Evolutionary conservation across 37 sponge, comb jelly and placozoan species (phyloP), one percentile per base, ranked within the genome.

Genomic region (Bolinopsis microptera): DNA sequence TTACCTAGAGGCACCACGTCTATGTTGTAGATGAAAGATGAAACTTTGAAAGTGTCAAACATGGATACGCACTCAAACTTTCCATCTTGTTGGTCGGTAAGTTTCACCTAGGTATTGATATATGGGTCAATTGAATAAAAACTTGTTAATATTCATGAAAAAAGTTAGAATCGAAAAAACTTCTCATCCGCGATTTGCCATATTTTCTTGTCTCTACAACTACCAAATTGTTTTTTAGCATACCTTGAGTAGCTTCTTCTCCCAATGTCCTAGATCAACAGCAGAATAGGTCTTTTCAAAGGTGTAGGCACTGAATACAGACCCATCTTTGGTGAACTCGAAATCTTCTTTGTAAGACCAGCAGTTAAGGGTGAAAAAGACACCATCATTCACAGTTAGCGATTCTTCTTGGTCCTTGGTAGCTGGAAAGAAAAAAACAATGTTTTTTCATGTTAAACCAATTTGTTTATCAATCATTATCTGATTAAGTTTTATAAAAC

Each of bases 261-360:
- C 61, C 61, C 61, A 48, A 13, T 48, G 9, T 48, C 61, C 61
- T 18, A 18, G 9, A 18, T 48, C 13, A 5, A 18, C 9, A 18
- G 9, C 61, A n/a, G n/a, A n/a, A n/a, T n/a, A n/a, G 13, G 9
- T 13, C 13, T 48, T 13, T 13, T 48, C 61, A 48, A 48, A 13
- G 13, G 61, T 48, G 61, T 48, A 48, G 61, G 61, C 61, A 13
- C 13, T 48, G 61, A 48, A 48, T 18, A 13, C 61, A 48, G 13
- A 5, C 13, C 13, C 61, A 48, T 13, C 61, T 5, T 48, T 48
- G 13, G 13, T 18, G 13, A 48, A 48, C 61, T 48, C 80, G 1
- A 77, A 77, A 36, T 77, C 18, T 13, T 77, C 80, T 32, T 35
- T 77, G 80, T 77, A 77, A 33, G 80, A 77, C 80, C 80, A 77